Conservation (phyloP, 2,797 vertebrate genomes). For the Adelosebastes latens region DNA sequence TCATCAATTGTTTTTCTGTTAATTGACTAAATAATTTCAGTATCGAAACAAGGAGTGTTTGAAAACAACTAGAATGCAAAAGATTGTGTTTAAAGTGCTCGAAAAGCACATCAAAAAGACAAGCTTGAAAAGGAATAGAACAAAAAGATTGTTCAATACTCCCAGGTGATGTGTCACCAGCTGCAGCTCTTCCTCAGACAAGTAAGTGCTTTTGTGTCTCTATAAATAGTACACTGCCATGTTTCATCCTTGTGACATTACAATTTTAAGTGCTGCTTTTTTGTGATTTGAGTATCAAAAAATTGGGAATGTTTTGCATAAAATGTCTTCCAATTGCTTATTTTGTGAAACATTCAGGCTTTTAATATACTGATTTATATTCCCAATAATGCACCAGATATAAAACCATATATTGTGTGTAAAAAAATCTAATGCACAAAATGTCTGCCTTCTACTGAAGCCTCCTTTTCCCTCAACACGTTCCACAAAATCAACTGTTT, state of each 20-base stretch:
- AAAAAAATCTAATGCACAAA: neutral
- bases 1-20: neutral
- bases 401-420: neutral
- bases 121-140: neutral
- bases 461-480: neutral
- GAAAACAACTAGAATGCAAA: neutral
- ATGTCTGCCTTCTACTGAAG: neutral
- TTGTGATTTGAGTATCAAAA: neutral
- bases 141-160: neutral
- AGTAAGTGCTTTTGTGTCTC: neutral
- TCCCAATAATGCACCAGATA: neutral
- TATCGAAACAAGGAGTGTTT: too few relatives aligned
- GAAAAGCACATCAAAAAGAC: neutral
- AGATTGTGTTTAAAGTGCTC: neutral
- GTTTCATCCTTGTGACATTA: neutral
- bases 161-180: neutral
- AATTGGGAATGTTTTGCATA: neutral
- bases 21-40: neutral
- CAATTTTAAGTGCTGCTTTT: neutral
- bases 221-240: neutral
- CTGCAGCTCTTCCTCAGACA: neutral
- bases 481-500: too few relatives aligned
- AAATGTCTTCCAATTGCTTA: neutral
- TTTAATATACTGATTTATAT: neutral
- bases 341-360: neutral